These are phyloP conservation scores for Auanema sp. DNA, from an alignment of 2,888 invertebrate genomes.

Conservation along the genomic window DNA sequence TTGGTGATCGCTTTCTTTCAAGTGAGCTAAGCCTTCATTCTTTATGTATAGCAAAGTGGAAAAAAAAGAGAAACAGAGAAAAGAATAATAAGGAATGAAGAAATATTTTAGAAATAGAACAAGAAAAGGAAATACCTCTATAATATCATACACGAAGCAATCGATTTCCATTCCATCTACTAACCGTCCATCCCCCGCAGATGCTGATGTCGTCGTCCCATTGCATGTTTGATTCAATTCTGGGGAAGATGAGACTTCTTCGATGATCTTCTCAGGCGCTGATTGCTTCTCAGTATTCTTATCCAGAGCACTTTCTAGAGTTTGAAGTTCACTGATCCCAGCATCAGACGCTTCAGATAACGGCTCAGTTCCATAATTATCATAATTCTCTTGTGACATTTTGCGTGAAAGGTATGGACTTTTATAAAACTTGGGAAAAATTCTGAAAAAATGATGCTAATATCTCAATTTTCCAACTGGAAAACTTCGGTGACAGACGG, in stretches of 20 bases:
- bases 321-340: constrained; percentile 14
- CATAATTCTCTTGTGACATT: constrained; percentile 24
- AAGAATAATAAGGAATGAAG: constrained; percentile 6
- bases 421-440: constrained; percentile 70
- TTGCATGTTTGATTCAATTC: constrained; percentile 15
- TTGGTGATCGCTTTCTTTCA: too few species aligned
- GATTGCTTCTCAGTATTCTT: background rate
- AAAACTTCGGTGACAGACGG: constrained; percentile 58
- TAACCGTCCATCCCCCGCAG: constrained; percentile 23
- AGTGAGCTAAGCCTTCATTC: too few species aligned
- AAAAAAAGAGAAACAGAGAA: constrained; percentile 13
- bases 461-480: constrained; percentile 29
- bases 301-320: too few species aligned
- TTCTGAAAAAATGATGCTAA: constrained; percentile 64
- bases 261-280: background rate
- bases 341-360: constrained; percentile 26
- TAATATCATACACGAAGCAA: constrained; percentile 42
- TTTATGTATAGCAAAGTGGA: constrained; percentile 7
- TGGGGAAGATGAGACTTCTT: background rate
- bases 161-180: constrained; percentile 46
- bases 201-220: constrained; percentile 15
- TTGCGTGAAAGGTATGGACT: constrained; percentile 57
- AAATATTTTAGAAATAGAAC: too few species aligned
- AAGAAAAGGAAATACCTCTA: constrained; percentile 34
- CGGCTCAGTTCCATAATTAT: constrained; percentile 20